A percentile compares a stretch with the other conserved stretches of the same genome.
Conservation (phyloP, 2,797 vertebrate genomes). For the Coranthus polyacanthus region DNA sequence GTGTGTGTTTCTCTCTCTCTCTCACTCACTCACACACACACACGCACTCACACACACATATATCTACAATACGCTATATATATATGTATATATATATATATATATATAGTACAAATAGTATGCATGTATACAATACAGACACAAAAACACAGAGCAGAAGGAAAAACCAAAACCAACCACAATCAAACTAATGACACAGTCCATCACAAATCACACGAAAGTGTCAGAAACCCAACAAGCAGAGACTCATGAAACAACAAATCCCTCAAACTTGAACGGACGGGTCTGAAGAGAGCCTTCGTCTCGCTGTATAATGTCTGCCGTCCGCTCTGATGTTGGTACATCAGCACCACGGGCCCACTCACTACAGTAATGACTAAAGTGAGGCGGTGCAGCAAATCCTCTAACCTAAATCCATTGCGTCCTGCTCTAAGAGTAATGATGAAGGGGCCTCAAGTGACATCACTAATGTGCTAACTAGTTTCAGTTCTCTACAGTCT, state of each 20-base stretch:
- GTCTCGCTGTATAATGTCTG: conserved; percentile 42
- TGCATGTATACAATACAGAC: too few species aligned
- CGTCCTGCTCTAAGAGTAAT: conserved; percentile 61
- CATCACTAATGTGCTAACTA: conserved; percentile 94
- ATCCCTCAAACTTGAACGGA: conserved; percentile 53
- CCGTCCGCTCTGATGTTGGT: conserved; percentile 39
- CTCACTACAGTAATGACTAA: conserved; percentile 43
- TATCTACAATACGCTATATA: not conserved
- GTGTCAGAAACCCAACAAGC: conserved; percentile 65
- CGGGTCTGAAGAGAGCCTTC: conserved; percentile 37
- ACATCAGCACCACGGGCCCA: conserved; percentile 35
- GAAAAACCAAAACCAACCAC: conserved; percentile 17
- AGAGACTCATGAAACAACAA: conserved; percentile 56
- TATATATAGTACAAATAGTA: too few species aligned
- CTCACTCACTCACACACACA: conserved; percentile 8
- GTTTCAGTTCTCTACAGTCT: conserved; percentile 92
- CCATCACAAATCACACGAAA: conserved; percentile 58
- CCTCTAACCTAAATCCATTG: conserved; percentile 56
- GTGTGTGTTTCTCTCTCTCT: conserved; percentile 38
- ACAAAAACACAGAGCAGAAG: not conserved
- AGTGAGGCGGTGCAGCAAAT: conserved; percentile 47
- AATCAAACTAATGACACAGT: conserved; percentile 60
- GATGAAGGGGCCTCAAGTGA: conserved; percentile 86
- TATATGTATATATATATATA: too few species aligned
- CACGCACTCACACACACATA: conserved; percentile 4